A percentile compares a stretch with the other conserved stretches of the same genome.
Conservation (phyloP, 2,888 invertebrate genomes). For the Eupithecia abbreviata region DNA sequence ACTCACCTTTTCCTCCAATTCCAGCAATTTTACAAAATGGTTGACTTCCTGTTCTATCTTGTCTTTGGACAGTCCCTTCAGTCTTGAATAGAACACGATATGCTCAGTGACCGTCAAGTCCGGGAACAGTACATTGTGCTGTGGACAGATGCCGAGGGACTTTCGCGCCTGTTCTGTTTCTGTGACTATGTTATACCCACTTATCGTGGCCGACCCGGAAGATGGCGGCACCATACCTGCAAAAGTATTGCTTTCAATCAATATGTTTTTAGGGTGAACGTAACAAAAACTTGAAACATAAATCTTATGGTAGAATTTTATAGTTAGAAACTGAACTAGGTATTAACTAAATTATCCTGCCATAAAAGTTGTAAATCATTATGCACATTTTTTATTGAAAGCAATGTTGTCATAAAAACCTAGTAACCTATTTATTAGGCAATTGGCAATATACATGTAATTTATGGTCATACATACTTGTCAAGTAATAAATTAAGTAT, state of each 20-base stretch:
- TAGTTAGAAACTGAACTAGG: too few species aligned
- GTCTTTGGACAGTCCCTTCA: conserved; percentile 85
- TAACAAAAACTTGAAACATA: not conserved
- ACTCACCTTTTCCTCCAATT: conserved; percentile 86
- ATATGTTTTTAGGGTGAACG: not conserved
- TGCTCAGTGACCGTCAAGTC: conserved; percentile 93
- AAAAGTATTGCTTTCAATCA: not conserved
- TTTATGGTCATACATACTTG: not conserved
- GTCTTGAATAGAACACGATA: conserved; percentile 90
- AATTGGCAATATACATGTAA: not conserved
- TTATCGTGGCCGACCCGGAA: conserved; percentile 88
- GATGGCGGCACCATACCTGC: conserved; percentile 87
- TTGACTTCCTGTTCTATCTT: conserved; percentile 85
- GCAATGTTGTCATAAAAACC: not conserved
- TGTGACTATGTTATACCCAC: conserved; percentile 88
- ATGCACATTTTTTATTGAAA: not conserved
- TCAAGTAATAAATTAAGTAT: not conserved
- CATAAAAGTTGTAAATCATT: not conserved
- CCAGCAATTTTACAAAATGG: conserved; percentile 86
- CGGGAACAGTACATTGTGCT: conserved; percentile 93
- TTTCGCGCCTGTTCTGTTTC: conserved; percentile 88
- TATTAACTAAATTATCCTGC: not conserved
- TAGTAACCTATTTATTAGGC: not conserved
- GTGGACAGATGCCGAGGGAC: conserved; percentile 92
- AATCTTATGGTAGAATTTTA: too few species aligned